Evolutionary conservation across 2,113 vertebrate genomes (phyloP).

Genomic region (Apistogramma diplotaenia): DNA sequence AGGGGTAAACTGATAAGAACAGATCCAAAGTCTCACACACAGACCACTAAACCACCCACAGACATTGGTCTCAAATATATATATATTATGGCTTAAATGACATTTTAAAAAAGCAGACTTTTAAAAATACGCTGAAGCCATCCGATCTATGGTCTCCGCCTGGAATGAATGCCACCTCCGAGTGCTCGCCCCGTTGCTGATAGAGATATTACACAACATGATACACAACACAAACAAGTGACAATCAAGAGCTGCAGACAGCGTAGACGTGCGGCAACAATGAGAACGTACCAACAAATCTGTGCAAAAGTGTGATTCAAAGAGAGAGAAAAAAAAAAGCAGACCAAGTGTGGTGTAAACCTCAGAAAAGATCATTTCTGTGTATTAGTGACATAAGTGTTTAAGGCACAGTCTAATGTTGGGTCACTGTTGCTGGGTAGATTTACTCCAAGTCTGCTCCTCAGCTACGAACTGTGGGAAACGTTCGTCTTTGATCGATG

Average conservation of each 20-base stretch:
- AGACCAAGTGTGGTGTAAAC: constrained; percentile 18
- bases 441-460: neutral
- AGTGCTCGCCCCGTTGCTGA: neutral
- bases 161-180: constrained; percentile 9
- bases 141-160: neutral
- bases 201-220: neutral
- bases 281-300: constrained; percentile 7
- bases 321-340: neutral
- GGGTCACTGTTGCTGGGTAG: constrained; percentile 3
- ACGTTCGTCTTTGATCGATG: neutral
- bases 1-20: neutral
- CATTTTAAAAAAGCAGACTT: neutral
- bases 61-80: constrained; percentile 10
- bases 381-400: constrained; percentile 39
- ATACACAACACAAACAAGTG: neutral
- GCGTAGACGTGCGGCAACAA: neutral
- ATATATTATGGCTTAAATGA: constrained; percentile 45
- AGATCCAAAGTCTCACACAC: neutral
- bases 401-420: constrained; percentile 69
- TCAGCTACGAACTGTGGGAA: neutral
- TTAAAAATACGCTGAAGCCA: constrained; percentile 13
- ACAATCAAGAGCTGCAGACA: constrained; percentile 10
- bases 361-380: constrained; percentile 6
- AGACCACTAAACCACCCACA: neutral
- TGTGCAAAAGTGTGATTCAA: neutral